Evolutionary conservation across 1,140 invertebrate species (phyloP), one percentile per base, ranked within the genome.

Genomic region (Cardiocondyla obscurior): DNA sequence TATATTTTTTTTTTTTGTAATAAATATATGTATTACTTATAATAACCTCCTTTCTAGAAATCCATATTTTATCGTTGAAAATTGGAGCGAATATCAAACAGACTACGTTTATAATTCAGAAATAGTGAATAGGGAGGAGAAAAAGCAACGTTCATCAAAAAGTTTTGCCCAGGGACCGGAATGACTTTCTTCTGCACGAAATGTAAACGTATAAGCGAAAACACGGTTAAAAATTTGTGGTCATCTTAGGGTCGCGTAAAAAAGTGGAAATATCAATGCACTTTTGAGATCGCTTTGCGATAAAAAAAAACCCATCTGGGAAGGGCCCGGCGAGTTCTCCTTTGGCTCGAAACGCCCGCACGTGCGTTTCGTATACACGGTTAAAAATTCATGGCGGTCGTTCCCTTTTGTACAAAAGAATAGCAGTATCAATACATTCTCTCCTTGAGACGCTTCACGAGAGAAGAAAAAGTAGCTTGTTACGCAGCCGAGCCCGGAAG

Each of bases 401-500:
- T 36, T 60, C 19, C 5, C 58, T 62, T 62, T 62, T 62, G 12
- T 62, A 62, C 58, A 69, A 49, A 67, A 67, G 28, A 67, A 49
- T 30, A 51, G 39, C 46, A 51, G 5, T 69, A 33, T n/a, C 28
- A 51, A 33, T 69, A 8, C 28, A 69, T 69, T 69, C 28, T 69
- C 28, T 69, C 46, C 25, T 51, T 49, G 19, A 36, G 30, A 36
- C 14, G 19, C 30, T 55, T 25, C 49, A 25, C 4, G 28, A n/a
- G 28, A n/a, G 19, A 72, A 55, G 46, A 55, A 72, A 72, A 72
- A 72, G 42, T 72, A 28, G 14, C 49, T 39, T 72, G 30, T 72
- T 53, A 70, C 30, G 12, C n/a, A 22, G 33, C 19, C 19, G 19
- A n/a, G 28, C 7, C 49, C 46, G 33, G 49, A 36, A 72, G 49